phyloP scores from a whole-genome alignment of 2,797 vertebrate genomes.

The Lepidocolaptes lacrymiger region DNA sequence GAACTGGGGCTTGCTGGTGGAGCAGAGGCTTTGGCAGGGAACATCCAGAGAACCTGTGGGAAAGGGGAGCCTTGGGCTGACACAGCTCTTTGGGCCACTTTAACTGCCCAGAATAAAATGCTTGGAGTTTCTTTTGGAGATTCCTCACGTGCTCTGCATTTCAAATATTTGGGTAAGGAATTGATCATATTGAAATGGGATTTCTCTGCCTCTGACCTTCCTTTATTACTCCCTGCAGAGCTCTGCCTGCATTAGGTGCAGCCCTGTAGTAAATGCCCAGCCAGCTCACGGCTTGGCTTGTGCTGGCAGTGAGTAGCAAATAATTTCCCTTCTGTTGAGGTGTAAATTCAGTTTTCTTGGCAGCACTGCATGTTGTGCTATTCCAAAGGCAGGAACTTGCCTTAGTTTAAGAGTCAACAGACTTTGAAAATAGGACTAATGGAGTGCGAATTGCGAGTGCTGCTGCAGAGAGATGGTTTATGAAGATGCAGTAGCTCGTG shows the following conservation, averaged over 20 bases:
- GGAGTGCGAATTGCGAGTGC: not conserved
- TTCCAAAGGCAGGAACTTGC: not conserved
- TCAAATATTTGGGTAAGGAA: not conserved
- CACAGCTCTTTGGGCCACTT: rapidly evolving
- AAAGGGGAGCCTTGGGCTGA: not conserved
- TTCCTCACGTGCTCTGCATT: rapidly evolving
- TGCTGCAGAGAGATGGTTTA: not conserved
- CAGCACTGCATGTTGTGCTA: rapidly evolving
- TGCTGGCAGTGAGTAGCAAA: not conserved
- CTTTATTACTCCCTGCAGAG: not conserved
- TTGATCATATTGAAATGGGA: rapidly evolving
- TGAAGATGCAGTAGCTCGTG: not conserved
- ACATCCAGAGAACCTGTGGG: rapidly evolving
- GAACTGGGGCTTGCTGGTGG: not conserved
- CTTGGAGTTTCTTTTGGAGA: not conserved
- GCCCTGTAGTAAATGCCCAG: rapidly evolving
- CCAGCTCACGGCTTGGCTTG: rapidly evolving
- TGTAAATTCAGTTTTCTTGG: not conserved
- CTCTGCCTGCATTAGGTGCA: not conserved
- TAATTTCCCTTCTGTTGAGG: not conserved
- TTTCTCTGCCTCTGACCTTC: not conserved
- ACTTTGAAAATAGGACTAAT: not conserved
- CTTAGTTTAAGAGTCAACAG: not conserved
- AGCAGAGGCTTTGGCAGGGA: not conserved
- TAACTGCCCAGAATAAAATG: not conserved